Conservation (phyloP, 2,888 invertebrate genomes). For the Melipona bicolor region DNA sequence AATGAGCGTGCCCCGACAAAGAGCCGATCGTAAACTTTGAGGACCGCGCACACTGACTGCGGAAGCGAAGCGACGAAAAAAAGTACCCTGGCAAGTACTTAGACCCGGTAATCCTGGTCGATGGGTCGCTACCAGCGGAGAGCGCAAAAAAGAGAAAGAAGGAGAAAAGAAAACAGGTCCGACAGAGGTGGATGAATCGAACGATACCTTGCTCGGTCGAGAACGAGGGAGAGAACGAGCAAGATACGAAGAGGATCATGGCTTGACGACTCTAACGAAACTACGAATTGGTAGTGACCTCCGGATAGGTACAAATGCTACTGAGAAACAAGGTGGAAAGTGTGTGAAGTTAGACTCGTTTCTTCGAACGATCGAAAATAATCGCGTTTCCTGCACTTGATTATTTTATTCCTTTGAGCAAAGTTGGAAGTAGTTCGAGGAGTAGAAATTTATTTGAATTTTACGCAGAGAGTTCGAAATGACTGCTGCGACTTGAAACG, state of each 20-base stretch:
- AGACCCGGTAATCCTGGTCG: slow-evolving; percentile 71
- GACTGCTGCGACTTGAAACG: background rate
- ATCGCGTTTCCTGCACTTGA: background rate
- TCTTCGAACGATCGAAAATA: background rate
- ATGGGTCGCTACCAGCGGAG: slow-evolving; percentile 58
- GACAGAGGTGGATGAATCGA: slow-evolving; percentile 26
- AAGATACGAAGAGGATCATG: background rate
- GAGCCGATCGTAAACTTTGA: slow-evolving; percentile 67
- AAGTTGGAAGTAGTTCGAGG: background rate
- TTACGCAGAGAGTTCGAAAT: background rate
- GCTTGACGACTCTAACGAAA: slow-evolving; percentile 5
- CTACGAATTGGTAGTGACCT: slow-evolving; percentile 14
- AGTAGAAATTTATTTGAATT: background rate
- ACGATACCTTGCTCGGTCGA: slow-evolving; percentile 5
- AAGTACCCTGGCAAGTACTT: slow-evolving; percentile 69
- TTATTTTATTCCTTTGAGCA: background rate
- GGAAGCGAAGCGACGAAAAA: slow-evolving; percentile 57
- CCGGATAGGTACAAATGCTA: background rate
- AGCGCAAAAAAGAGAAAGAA: background rate
- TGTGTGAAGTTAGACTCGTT: background rate
- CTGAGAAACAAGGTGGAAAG: too few relatives aligned
- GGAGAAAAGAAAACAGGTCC: slow-evolving; percentile 24
- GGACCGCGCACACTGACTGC: slow-evolving; percentile 38
- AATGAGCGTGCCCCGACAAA: slow-evolving; percentile 58
- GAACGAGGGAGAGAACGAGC: background rate